Evolutionary conservation across 2,888 invertebrate species (phyloP), one percentile per base, ranked within the genome.

Genomic region (Yponomeuta malinellus): DNA sequence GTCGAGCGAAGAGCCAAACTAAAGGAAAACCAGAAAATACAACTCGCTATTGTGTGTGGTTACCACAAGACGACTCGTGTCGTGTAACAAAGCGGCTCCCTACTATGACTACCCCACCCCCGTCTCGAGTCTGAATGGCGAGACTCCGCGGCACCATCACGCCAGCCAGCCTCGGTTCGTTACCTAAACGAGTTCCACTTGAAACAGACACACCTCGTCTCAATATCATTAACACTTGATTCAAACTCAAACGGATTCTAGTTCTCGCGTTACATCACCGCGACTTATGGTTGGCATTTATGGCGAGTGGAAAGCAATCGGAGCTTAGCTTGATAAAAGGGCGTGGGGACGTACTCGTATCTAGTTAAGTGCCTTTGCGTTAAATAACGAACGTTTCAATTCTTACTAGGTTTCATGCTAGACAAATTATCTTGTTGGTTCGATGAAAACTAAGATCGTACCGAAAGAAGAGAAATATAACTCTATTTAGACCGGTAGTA

Each of bases 71-170:
- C 37, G 15, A n/a, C 48, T 43, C 31, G 23, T 12, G 48, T 68
- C 52, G 15, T 43, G 43, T 43, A 68, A 48, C 68, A 68, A 68
- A 68, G 68, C 68, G 3, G 48, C 23, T 15, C 23, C 68, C 65
- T 65, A 29, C 68, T 43, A 33, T 43, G n/a, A 6, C 68, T 65
- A 33, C 29, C 43, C 68, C 68, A 68, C 68, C 68, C 68, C 37
- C 33, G 31, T 10, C 65, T 31, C 43, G n/a, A 68, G 67, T 33
- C 75, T 79, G 80, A 81, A 80, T 79, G 87, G 82, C 86, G 81
- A 89, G 90, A 89, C 89, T 79, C 82, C 81, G 78, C 80, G 89
- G 85, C 87, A 81, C 86, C 87, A 80, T 76, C 78, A 59, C 52
- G 43, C 43, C 43, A 59, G 52, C 52, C 52, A 59, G 52, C 52